Percentiles rank a stretch among this genome's conserved stretches.
Conservation (phyloP, 2,888 invertebrate species). For the Drosophila mimica region DNA sequence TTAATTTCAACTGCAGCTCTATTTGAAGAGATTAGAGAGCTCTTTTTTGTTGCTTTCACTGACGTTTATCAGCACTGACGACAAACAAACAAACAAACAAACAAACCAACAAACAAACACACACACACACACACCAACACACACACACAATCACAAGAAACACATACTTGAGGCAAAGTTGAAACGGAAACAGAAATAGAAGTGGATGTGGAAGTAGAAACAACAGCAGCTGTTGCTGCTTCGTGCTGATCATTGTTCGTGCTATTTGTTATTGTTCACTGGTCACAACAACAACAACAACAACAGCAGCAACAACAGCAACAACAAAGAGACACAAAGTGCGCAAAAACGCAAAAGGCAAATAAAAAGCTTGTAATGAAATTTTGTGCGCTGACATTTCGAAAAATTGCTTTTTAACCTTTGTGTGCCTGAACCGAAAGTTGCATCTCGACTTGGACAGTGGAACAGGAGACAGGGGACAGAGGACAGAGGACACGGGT, state of each 20-base stretch:
- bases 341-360: conserved; percentile 66
- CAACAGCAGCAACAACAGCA: background rate
- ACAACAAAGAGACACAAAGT: conserved; percentile 43
- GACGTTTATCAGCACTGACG: conserved; percentile 38
- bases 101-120: background rate
- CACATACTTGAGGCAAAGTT: conserved; percentile 31
- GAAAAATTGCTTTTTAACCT: conserved; percentile 79
- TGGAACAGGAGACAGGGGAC: background rate
- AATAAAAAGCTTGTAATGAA: conserved; percentile 80
- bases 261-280: conserved; percentile 50
- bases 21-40: conserved; percentile 1
- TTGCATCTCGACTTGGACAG: conserved; percentile 21
- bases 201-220: conserved; percentile 12
- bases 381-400: conserved; percentile 79
- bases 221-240: conserved; percentile 28
- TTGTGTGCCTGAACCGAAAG: conserved; percentile 48
- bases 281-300: conserved; percentile 27
- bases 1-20: background rate
- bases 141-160: background rate
- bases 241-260: conserved; percentile 47
- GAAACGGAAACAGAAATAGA: conserved; percentile 51
- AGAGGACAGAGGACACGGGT: too few relatives aligned
- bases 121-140: background rate
- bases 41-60: conserved; percentile 14
- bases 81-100: background rate